Base-by-base conservation (phyloP, 2,888 invertebrate species). In the Pogonocherus hispidulus region DNA sequence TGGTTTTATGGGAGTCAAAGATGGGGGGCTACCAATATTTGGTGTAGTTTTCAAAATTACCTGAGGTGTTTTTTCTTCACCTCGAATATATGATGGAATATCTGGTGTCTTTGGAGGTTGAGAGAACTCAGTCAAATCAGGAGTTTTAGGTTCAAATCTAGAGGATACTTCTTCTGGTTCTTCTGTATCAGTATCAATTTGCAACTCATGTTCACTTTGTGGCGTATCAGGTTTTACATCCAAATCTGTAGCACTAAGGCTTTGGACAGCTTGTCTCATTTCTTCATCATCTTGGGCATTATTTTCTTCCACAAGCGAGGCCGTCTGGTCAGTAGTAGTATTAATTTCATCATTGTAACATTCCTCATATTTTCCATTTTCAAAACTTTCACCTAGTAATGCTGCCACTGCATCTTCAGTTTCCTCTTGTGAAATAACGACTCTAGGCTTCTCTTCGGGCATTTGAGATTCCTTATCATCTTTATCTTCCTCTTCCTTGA, bases 351-450 rank as follows among this genome's bases (percentile, higher is more conserved):
- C 88, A 72, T 88, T 88, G 76, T 88, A 88, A 78, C 76, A 73
- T 55, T 87, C 88, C 44, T 87, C 86, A 83, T 91, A 91, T 56
- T 84, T 84, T 79, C 87, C 88, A 14, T 90, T 92, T 1, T 94
- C 93, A 80, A 96, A 95, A 75, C 95, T 94, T 84, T 95, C 95
- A 22, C 94, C 95, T 63, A 96, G 85, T 23, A 96, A 86, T 0
- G 96, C 95, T 6, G 95, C 95, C 0, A 96, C 96, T 0, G 96
- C 96, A 83, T 95, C 95, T 84, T 94, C 96, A 0, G 96, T 96
- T 86, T 96, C 96, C 86, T 96, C 96, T 85, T 96, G 96, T 0
- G 95, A 96, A 79, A 96, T 96, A 0, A 93, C 88, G 8, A 93
- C 93, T 54, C 94, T 89, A 0, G 93, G 93, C 80, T 94, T 94